Conservation (phyloP, 2,888 invertebrate species). For the Plutella xylostella region DNA sequence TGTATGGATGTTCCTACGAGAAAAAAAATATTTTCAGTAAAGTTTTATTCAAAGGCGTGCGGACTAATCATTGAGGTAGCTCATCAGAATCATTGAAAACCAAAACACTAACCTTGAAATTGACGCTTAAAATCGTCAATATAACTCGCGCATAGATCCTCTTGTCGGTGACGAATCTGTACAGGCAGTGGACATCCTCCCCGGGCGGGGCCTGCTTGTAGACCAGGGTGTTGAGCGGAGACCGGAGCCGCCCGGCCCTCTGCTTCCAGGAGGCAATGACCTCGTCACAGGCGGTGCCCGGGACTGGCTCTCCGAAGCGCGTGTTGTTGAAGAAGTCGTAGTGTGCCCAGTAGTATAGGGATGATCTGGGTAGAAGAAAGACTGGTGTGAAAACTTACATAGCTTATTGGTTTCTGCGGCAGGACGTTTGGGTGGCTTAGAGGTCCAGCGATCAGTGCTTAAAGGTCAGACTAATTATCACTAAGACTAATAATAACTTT, state of each 20-base stretch:
- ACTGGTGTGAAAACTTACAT: not conserved
- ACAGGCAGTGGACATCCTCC: conserved; percentile 83
- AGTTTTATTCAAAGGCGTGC: too few relatives aligned
- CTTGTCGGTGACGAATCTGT: conserved; percentile 86
- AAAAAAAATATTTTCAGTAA: not conserved
- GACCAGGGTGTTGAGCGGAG: conserved; percentile 88
- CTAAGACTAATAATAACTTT: too few relatives aligned
- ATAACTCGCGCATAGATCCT: conserved; percentile 85
- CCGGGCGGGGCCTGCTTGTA: conserved; percentile 82
- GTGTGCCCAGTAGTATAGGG: conserved; percentile 93
- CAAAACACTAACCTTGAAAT: conserved; percentile 74
- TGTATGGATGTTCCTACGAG: conserved; percentile 79
- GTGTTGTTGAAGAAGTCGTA: conserved; percentile 95
- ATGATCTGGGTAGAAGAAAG: conserved; percentile 72
- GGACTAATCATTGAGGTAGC: too few relatives aligned
- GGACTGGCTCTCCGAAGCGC: conserved; percentile 84
- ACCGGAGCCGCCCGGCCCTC: conserved; percentile 79
- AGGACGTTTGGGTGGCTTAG: too few relatives aligned
- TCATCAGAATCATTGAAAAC: too few relatives aligned
- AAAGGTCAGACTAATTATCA: too few relatives aligned
- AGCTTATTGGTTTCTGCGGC: too few relatives aligned
- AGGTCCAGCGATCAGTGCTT: too few relatives aligned
- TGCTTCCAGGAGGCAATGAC: conserved; percentile 88
- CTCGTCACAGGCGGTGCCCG: conserved; percentile 87
- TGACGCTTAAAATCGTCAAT: conserved; percentile 80